phyloP scores from a whole-genome alignment of 2,888 invertebrate species.

The Orchestes rusci region DNA sequence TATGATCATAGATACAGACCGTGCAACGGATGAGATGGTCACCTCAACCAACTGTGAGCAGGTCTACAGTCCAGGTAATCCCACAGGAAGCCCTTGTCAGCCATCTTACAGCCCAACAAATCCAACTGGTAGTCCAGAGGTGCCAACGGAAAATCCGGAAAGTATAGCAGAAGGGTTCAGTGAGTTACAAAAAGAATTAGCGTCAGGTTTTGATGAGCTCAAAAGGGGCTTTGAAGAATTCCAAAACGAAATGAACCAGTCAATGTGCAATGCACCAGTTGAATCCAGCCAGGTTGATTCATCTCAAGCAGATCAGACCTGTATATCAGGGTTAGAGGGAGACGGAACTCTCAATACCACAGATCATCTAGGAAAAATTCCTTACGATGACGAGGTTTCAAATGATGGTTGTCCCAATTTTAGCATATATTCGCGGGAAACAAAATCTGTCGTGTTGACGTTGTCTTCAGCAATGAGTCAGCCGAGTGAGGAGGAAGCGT shows the following conservation, averaged over 20 bases:
- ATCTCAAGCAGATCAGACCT: no score
- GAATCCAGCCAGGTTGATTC: neutral
- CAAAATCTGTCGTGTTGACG: slow-evolving; percentile 63
- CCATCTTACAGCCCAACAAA: slow-evolving; percentile 16
- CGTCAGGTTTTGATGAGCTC: slow-evolving; percentile 13
- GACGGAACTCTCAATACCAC: neutral
- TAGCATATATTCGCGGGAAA: slow-evolving; percentile 75
- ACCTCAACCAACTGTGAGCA: neutral
- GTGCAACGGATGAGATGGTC: slow-evolving; percentile 1
- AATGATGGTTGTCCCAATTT: slow-evolving; percentile 77
- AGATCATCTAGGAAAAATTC: neutral
- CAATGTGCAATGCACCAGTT: neutral
- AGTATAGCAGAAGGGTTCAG: slow-evolving; percentile 2
- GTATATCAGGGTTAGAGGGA: neutral
- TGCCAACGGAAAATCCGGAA: neutral
- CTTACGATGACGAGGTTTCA: slow-evolving; percentile 48
- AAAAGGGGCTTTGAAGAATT: slow-evolving; percentile 11
- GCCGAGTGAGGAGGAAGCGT: neutral
- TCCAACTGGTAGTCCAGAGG: slow-evolving; percentile 11
- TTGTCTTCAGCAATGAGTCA: slow-evolving; percentile 21
- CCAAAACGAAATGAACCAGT: neutral
- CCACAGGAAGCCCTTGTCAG: slow-evolving; percentile 16
- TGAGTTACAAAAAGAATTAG: slow-evolving; percentile 6
- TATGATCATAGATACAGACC: slow-evolving; percentile 49
- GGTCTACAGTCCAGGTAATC: slow-evolving; percentile 10